Conservation (phyloP, 2,888 invertebrate genomes). For the Siphlonurus alternatus region DNA sequence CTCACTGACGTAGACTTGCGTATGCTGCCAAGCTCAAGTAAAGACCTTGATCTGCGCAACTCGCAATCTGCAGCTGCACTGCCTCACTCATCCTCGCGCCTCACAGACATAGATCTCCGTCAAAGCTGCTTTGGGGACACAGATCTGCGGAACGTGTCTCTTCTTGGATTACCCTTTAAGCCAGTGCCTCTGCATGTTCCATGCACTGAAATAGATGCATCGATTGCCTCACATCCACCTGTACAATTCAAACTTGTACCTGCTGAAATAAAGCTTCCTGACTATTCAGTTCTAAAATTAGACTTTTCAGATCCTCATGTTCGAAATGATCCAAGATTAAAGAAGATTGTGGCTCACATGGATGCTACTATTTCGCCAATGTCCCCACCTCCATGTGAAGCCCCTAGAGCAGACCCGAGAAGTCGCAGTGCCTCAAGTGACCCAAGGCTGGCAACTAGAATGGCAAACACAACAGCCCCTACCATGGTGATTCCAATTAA, state of each 20-base stretch:
- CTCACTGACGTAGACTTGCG: constrained; percentile 23
- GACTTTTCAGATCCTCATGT: constrained; percentile 34
- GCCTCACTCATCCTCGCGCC: not conserved
- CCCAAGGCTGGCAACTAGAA: not conserved
- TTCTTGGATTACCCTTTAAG: constrained; percentile 54
- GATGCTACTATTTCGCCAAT: constrained; percentile 1
- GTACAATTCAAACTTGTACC: constrained; percentile 44
- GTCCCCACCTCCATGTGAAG: not conserved
- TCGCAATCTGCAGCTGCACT: not conserved
- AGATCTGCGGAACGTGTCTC: constrained; percentile 41
- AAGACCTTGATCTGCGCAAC: constrained; percentile 12
- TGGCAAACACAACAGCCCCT: not conserved
- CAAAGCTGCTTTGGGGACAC: constrained; percentile 38
- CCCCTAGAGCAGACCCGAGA: constrained; percentile 6
- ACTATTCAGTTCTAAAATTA: constrained; percentile 55
- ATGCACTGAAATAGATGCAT: constrained; percentile 74
- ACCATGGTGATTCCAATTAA: not conserved
- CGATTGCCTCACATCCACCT: constrained; percentile 57
- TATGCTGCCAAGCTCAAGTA: constrained; percentile 9
- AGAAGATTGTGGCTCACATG: constrained; percentile 34
- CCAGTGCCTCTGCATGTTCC: constrained; percentile 62
- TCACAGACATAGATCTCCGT: constrained; percentile 46
- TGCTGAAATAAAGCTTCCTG: constrained; percentile 27
- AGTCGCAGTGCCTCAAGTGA: not conserved
- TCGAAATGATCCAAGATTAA: constrained; percentile 55